Evolutionary conservation across 2,113 vertebrate species (phyloP).

Genomic region (Brachyhypopomus gauderio): DNA sequence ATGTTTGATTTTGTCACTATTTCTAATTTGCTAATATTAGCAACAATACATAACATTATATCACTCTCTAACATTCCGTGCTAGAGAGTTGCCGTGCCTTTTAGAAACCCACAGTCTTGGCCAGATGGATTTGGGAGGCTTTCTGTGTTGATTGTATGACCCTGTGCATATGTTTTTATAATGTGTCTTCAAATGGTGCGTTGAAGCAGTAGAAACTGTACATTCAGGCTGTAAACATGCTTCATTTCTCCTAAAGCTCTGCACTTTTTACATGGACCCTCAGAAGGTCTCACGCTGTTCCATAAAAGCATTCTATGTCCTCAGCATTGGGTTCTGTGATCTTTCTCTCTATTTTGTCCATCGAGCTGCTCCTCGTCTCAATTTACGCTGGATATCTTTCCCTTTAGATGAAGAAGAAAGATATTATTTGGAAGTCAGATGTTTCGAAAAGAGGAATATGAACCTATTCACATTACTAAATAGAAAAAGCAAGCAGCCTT

Average conservation of each 20-base stretch:
- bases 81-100: no score
- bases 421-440: slow-evolving; percentile 37
- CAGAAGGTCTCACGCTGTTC: not conserved
- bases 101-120: slow-evolving; percentile 5
- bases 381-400: slow-evolving; percentile 4
- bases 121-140: not conserved
- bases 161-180: not conserved
- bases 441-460: slow-evolving; percentile 36
- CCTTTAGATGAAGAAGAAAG: slow-evolving; percentile 34
- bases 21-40: not conserved
- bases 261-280: not conserved
- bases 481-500: slow-evolving; percentile 27
- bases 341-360: slow-evolving; percentile 11
- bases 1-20: not conserved
- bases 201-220: no score
- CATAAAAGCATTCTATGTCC: not conserved
- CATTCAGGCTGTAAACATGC: not conserved
- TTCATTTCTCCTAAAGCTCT: not conserved
- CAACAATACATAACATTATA: no score
- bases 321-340: not conserved
- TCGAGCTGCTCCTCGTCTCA: not conserved
- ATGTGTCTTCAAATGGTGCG: not conserved
- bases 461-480: slow-evolving; percentile 42
- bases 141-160: not conserved
- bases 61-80: no score